These are phyloP conservation scores for Heteropelma amictum DNA, from an alignment of 2,888 invertebrate species.

Conservation along the genomic window DNA sequence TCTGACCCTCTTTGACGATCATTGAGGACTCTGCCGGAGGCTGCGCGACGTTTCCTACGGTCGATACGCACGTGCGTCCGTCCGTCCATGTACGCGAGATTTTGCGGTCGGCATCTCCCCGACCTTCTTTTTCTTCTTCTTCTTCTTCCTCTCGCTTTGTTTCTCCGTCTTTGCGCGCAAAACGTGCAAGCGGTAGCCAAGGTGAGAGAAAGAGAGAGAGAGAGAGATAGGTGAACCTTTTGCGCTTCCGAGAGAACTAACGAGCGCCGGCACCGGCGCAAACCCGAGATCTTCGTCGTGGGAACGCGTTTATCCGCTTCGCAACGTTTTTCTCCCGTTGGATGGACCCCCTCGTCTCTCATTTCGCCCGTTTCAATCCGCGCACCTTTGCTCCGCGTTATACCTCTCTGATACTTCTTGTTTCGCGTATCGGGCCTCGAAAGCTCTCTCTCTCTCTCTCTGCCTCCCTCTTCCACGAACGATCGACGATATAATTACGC, in stretches of 20 bases:
- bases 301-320: conserved; percentile 61
- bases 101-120: too few species aligned
- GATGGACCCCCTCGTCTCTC: background rate
- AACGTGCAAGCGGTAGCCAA: conserved; percentile 19
- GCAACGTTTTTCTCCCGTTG: conserved; percentile 32
- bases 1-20: too few species aligned
- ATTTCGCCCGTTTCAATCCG: conserved; percentile 20
- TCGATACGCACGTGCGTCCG: too few species aligned
- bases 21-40: too few species aligned
- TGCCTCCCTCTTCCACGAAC: conserved; percentile 39
- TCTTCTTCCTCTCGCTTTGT: conserved; percentile 5
- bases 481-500: conserved; percentile 53
- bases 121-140: too few species aligned
- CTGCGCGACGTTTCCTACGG: too few species aligned
- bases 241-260: conserved; percentile 44
- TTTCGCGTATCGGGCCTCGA: conserved; percentile 13
- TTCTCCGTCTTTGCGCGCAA: conserved; percentile 5
- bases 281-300: conserved; percentile 54
- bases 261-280: conserved; percentile 43
- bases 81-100: too few species aligned
- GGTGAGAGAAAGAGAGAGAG: conserved; percentile 34
- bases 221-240: too few species aligned
- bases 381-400: conserved; percentile 4
- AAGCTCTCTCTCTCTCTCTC: background rate
- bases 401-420: conserved; percentile 18